Evolutionary conservation across 2,888 invertebrate genomes (phyloP), one percentile per base, ranked within the genome.

Genomic region (Ormyrus rosae): DNA sequence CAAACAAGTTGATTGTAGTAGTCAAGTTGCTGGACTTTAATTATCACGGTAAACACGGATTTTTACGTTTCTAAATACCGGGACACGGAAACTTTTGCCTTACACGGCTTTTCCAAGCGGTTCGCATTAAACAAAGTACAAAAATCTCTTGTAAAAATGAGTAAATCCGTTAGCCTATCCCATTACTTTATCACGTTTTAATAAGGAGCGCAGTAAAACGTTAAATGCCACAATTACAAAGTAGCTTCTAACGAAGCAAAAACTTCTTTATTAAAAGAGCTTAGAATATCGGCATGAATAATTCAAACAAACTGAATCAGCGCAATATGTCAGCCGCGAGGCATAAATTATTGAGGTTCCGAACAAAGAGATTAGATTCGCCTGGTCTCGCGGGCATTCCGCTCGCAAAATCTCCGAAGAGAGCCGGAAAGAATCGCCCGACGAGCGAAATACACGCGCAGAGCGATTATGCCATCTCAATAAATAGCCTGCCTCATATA

Each of bases 301-400:
- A 61, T 45, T 34, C 48, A 51, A 71, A 2, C 51, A 19, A 60
- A 61, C 34, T 71, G 71, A 71, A 61, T 71, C 71, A 61, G 34
- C n/a, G 11, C 11, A 61, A 51, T 34, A 34, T 71, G 51, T 13
- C 60, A 45, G 8, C 34, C 34, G 48, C 61, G 19, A 34, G n/a
- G 51, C 51, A 71, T 61, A 61, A 71, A 71, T 71, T 71, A 60
- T 50, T 50, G 19, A 58, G 10, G 5, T 34, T 19, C 51, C n/a
- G 11, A 71, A 60, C 56, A 61, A 50, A 71, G 71, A 71, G n/a
- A 61, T 71, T 64, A 34, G 34, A 34, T 34, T 34, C 34, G 34
- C 34, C 34, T 3, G 34, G 19, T 19, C 19, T 1, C 19, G 19
- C 34, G 34, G 34, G 4, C 34, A 34, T 34, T 34, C 34, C 2